Conservation (phyloP, 2,888 invertebrate genomes). For the Hypena proboscidalis region DNA sequence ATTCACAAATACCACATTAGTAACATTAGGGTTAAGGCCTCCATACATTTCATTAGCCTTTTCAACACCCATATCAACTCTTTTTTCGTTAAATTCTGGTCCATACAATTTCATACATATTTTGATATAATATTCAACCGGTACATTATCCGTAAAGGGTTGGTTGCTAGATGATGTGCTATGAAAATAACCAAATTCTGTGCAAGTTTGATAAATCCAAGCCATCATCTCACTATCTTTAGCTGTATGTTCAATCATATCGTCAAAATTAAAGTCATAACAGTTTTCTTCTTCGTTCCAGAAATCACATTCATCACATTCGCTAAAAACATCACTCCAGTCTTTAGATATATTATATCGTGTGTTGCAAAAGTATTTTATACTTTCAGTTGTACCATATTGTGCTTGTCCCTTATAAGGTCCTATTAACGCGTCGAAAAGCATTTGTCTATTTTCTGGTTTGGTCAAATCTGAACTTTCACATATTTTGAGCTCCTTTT, state of each 20-base stretch:
- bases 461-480: slow-evolving; percentile 17
- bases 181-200: slow-evolving; percentile 91
- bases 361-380: slow-evolving; percentile 56
- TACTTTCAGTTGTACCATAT: slow-evolving; percentile 55
- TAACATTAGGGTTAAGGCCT: slow-evolving; percentile 72
- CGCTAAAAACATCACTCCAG: background rate
- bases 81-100: slow-evolving; percentile 56
- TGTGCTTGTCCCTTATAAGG: slow-evolving; percentile 62
- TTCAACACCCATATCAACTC: slow-evolving; percentile 61
- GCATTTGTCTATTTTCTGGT: slow-evolving; percentile 10
- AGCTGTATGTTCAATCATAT: no score
- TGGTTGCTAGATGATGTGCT: slow-evolving; percentile 83
- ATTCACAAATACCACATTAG: slow-evolving; percentile 83
- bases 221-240: no score
- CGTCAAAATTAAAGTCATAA: no score
- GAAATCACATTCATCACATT: slow-evolving; percentile 63
- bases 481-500: slow-evolving; percentile 68
- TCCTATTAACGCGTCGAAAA: slow-evolving; percentile 46
- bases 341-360: no score
- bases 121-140: slow-evolving; percentile 66
- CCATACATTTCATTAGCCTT: slow-evolving; percentile 80
- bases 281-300: no score
- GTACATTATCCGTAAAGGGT: slow-evolving; percentile 82
- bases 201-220: slow-evolving; percentile 91
- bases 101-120: slow-evolving; percentile 72